Conservation (phyloP, 2,888 invertebrate species). For the Heliconius ethilla region DNA sequence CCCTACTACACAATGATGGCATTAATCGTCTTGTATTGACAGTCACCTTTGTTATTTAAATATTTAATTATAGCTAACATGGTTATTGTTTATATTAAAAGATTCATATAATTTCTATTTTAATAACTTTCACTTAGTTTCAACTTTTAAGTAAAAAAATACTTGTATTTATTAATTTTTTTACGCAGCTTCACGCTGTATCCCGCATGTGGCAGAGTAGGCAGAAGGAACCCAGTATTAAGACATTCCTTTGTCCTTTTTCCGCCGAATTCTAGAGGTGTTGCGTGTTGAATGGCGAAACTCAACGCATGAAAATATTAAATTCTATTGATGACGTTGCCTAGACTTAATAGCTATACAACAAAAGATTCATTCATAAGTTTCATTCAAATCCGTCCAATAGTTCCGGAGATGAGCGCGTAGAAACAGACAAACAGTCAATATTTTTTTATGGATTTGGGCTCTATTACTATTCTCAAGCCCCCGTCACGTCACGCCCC, state of each 20-base stretch:
- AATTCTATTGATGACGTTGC: too few species aligned
- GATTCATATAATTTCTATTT: neutral
- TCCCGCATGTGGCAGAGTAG: neutral
- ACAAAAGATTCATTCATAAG: too few species aligned
- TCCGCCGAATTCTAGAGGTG: neutral
- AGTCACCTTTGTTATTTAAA: neutral
- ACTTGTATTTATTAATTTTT: neutral
- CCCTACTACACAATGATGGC: neutral
- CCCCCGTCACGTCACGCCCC: too few species aligned
- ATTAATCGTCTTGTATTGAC: neutral
- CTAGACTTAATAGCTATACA: too few species aligned
- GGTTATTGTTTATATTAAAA: neutral
- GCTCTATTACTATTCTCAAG: too few species aligned
- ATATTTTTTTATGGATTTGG: too few species aligned
- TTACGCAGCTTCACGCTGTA: too few species aligned
- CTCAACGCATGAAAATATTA: too few species aligned
- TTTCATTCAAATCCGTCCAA: too few species aligned
- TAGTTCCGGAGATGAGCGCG: too few species aligned
- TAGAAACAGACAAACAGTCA: too few species aligned
- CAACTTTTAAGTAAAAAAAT: neutral
- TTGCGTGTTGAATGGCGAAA: too few species aligned
- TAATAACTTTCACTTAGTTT: neutral
- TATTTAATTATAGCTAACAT: slow-evolving; percentile 2
- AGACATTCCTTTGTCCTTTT: neutral
- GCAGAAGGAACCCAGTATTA: neutral